phyloP scores from a whole-genome alignment of 2,888 invertebrate species.

The Lymantria dispar region DNA sequence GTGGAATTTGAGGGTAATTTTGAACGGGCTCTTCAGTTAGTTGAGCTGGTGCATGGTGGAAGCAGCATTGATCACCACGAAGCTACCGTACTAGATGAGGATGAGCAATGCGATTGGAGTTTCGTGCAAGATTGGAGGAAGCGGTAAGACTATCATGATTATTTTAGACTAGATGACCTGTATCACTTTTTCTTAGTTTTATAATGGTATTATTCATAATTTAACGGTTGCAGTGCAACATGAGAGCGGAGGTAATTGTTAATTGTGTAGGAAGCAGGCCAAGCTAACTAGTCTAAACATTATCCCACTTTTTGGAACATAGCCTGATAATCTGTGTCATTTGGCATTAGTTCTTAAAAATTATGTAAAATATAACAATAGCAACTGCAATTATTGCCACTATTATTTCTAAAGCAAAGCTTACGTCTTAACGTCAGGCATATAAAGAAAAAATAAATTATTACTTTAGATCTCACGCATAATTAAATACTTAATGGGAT shows the following conservation, averaged over 20 bases:
- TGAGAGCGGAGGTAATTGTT: slow-evolving; percentile 47
- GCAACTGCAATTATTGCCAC: neutral
- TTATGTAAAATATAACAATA: slow-evolving; percentile 1
- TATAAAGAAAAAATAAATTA: neutral
- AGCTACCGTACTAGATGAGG: slow-evolving; percentile 70
- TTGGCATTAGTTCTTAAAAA: neutral
- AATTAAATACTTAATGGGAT: neutral
- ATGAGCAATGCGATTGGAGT: slow-evolving; percentile 86
- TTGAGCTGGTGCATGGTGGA: slow-evolving; percentile 80
- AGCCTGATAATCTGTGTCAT: slow-evolving; percentile 14
- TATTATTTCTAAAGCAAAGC: neutral
- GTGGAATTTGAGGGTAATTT: slow-evolving; percentile 84
- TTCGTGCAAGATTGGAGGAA: slow-evolving; percentile 89
- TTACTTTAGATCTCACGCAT: neutral
- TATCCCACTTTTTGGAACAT: slow-evolving; percentile 12
- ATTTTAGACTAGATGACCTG: slow-evolving; percentile 45
- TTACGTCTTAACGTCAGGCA: neutral
- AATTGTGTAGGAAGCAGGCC: slow-evolving; percentile 56
- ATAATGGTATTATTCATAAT: slow-evolving; percentile 46
- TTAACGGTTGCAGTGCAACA: slow-evolving; percentile 52
- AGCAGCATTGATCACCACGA: slow-evolving; percentile 69
- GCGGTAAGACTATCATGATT: slow-evolving; percentile 71
- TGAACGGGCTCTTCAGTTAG: slow-evolving; percentile 82
- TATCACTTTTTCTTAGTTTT: slow-evolving; percentile 51
- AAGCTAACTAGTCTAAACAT: slow-evolving; percentile 22